A percentile compares a stretch with the other conserved stretches of the same genome.
These are phyloP conservation scores for Passer domesticus DNA, from an alignment of 2,113 vertebrate genomes.

Conservation along the genomic window DNA sequence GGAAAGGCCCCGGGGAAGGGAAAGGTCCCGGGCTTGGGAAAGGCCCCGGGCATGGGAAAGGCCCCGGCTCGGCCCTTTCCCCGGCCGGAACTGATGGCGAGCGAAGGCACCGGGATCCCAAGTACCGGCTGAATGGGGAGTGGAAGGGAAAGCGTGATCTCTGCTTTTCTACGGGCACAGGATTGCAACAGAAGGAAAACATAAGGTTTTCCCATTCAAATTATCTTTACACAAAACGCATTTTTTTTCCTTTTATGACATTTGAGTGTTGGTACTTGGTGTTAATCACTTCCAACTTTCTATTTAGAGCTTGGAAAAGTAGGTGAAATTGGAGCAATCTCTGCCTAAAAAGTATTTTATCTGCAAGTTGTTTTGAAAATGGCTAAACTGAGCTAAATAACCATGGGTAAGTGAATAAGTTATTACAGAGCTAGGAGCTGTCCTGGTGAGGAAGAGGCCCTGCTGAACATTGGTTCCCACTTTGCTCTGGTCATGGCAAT, in stretches of 20 bases:
- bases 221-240: rapidly evolving
- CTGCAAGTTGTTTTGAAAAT: background rate
- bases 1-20: too few species aligned
- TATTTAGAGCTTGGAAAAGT: background rate
- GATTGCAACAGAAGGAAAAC: background rate
- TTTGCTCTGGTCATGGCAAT: background rate
- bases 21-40: too few species aligned
- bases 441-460: background rate
- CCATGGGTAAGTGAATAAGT: background rate
- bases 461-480: rapidly evolving
- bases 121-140: rapidly evolving
- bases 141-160: rapidly evolving
- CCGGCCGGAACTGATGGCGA: rapidly evolving
- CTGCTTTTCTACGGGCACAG: rapidly evolving
- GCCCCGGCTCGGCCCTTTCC: background rate
- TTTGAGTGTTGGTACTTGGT: background rate
- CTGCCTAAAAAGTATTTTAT: background rate
- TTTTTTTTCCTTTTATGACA: too few species aligned
- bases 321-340: background rate
- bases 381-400: background rate
- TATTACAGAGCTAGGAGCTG: background rate
- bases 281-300: background rate
- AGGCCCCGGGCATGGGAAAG: too few species aligned
- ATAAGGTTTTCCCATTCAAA: background rate
- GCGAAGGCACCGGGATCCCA: rapidly evolving